Base-by-base conservation (phyloP, 2,113 vertebrate species). In the Ochotona princeps region DNA sequence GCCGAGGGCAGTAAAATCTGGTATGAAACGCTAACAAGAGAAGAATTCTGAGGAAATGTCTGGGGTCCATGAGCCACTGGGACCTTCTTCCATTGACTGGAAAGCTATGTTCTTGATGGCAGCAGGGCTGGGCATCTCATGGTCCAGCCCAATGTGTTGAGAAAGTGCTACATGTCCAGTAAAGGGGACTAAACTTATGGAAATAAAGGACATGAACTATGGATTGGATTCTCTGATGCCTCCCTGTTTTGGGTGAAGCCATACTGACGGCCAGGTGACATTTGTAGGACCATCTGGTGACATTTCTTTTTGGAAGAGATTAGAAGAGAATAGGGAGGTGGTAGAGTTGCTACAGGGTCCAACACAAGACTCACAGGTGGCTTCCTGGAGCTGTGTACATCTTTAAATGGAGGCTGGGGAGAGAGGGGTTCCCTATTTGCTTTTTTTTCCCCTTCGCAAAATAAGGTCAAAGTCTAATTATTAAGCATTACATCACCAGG, bases 231-330 rank as follows among this genome's bases (percentile, higher is more conserved):
- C 74, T 92, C 82, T 38, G 69, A 76, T n/a, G 32, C 79, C 69
- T 92, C 95, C 63, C 61, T 91, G 87, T 93, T 91, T 94, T 20
- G 83, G 47, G 87, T 63, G 70, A 91, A 95, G 84, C 79, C 83
- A 72, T 91, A 74, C 90, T 96, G 84, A 90, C 0, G 49, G 93
- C 95, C 95, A 91, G 94, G 92, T 97, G 93, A 97, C 94, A 97
- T 92, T 49, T 97, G 96, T 87, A 94, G 93, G 91, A 70, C 96
- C 95, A 97, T 96, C 96, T 96, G 97, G 95, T 96, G 96, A 96
- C 96, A 97, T 97, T 97, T 97, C 95, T 93, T 93, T 97, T 93
- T 96, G 96, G 35, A 96, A 96, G 84, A 54, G 93, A 95, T 94
- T 94, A 94, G 83, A 23, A 94, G 76, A 65, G 81, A 87, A 81